Percentiles rank a stretch among this genome's conserved stretches.
Evolutionary conservation across 2,797 vertebrate species (phyloP).

Genomic region (Phrynocephalus guinanensis): DNA sequence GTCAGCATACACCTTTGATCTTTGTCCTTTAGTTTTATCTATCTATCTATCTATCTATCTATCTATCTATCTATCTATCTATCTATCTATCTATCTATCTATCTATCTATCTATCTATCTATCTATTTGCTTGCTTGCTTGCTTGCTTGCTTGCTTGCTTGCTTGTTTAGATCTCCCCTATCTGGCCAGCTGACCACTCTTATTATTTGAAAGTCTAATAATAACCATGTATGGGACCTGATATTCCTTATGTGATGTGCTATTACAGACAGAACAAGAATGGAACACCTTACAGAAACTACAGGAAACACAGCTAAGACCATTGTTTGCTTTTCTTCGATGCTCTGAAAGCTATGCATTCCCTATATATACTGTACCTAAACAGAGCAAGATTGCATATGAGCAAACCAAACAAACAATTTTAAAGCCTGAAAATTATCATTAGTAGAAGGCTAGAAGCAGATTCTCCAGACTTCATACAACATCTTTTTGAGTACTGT

Average conservation of each 20-base stretch:
- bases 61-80: no score
- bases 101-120: no score
- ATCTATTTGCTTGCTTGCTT: no score
- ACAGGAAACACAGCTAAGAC: background rate
- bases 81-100: no score
- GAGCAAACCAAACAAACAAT: no score
- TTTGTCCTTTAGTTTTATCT: background rate
- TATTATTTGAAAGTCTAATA: background rate
- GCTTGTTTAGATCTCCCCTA: no score
- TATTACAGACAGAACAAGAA: background rate
- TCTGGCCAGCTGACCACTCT: no score
- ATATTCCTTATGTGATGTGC: background rate
- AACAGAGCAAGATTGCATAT: background rate
- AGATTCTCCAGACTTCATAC: background rate
- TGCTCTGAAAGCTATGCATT: background rate
- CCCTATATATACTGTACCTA: background rate
- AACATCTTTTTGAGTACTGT: no score
- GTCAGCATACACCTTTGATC: background rate
- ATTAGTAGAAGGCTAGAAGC: background rate
- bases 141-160: no score
- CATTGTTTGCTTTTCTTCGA: background rate
- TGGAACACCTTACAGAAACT: background rate
- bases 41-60: no score
- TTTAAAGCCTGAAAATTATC: background rate
- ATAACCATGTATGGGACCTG: background rate